Evolutionary conservation across 2,888 invertebrate genomes (phyloP), one percentile per base, ranked within the genome.

Genomic region (Diarsia rubi): DNA sequence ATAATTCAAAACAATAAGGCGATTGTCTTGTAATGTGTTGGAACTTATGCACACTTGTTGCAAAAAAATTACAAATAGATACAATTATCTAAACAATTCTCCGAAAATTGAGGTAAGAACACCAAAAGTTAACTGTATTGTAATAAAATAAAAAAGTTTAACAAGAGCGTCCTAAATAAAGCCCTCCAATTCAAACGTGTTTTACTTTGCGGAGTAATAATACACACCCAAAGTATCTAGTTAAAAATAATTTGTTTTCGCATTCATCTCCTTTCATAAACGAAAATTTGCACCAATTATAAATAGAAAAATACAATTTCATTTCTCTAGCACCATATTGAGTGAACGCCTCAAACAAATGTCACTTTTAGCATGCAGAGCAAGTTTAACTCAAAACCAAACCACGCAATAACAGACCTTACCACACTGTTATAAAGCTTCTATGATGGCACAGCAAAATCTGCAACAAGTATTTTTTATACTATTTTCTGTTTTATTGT

Each of bases 311-410:
- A 95, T 93, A 94, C 93, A 93, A 94, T 95, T 94, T 90, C 76
- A 91, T 91, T 93, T 91, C 89, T 89, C 88, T 88, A 88, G 89
- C 91, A 94, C 93, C 95, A 95, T 95, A 95, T 94, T 95, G 94
- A 92, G 94, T 91, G 92, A 92, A 94, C 96, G 96, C 96, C 96
- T 95, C 93, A 93, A 92, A 94, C 96, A 96, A 96, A 96, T 96
- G 96, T 94, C 93, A 92, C 92, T 91, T 60, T 91, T 91, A 90
- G 84, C 78, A 84, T 87, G 74, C 73, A 82, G 60, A 57, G 70
- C 91, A 82, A 91, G 45, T 3, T 73, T 83, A 81, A 27, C 31
- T 73, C 1, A 44, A 6, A 4, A n/a, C 1, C 31, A 11, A 65
- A 63, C 44, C 68, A 73, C 3, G 44, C 64, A 3, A 92, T 73